Evolutionary conservation across 2,888 invertebrate genomes (phyloP).

Genomic region (Dastarcus helophoroides): DNA sequence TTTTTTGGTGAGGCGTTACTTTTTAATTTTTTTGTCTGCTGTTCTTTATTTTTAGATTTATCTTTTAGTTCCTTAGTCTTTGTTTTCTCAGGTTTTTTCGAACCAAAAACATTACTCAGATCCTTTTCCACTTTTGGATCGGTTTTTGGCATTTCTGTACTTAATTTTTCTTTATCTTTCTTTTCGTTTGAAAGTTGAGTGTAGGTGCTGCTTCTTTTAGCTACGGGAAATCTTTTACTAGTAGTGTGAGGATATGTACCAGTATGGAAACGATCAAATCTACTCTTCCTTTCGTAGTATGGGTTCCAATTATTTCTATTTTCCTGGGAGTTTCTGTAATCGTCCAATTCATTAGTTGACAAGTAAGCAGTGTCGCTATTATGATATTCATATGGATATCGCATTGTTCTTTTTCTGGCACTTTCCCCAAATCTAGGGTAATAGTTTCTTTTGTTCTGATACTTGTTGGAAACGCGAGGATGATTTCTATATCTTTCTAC

Average conservation of each 20-base stretch:
- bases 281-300: too few species aligned
- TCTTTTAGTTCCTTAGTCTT: slow-evolving; percentile 13
- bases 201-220: slow-evolving; percentile 47
- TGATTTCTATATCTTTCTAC: slow-evolving; percentile 37
- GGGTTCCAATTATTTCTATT: too few species aligned
- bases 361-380: too few species aligned
- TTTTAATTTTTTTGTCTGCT: slow-evolving; percentile 14
- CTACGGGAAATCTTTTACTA: slow-evolving; percentile 58
- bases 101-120: slow-evolving; percentile 54
- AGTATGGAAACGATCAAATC: too few species aligned
- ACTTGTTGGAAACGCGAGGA: slow-evolving; percentile 24
- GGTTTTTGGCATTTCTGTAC: slow-evolving; percentile 38
- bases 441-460: slow-evolving; percentile 14
- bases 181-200: slow-evolving; percentile 14
- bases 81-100: slow-evolving; percentile 24
- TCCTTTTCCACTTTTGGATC: slow-evolving; percentile 61
- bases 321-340: too few species aligned
- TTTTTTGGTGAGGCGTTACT: slow-evolving; percentile 8
- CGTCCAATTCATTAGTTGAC: too few species aligned
- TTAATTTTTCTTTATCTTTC: slow-evolving; percentile 23
- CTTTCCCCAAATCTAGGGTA: too few species aligned
- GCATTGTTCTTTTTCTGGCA: too few species aligned
- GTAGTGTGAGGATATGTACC: background rate
- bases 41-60: slow-evolving; percentile 13
- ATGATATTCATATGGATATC: too few species aligned